phyloP scores from a whole-genome alignment of 2,888 invertebrate genomes.

The Scaptomyza flava region DNA sequence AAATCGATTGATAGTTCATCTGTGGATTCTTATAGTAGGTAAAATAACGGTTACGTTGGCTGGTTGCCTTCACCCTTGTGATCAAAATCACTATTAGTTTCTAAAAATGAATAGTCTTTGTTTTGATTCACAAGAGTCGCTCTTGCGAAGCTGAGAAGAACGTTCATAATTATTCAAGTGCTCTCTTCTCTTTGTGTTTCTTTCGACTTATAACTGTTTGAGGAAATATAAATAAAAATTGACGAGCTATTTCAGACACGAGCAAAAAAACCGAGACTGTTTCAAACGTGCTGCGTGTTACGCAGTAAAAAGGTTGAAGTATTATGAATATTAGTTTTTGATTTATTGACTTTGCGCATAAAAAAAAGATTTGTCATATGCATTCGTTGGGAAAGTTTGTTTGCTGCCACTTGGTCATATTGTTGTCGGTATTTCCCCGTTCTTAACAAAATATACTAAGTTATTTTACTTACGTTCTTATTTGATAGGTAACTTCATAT shows the following conservation, averaged over 20 bases:
- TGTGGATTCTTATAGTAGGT: too few relatives aligned
- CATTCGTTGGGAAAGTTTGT: constrained; percentile 46
- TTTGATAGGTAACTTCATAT: not conserved
- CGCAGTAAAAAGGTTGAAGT: not conserved
- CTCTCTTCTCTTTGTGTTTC: constrained; percentile 8
- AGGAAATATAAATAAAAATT: constrained; percentile 33
- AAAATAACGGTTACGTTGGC: too few relatives aligned
- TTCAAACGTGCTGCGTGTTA: too few relatives aligned
- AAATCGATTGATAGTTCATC: too few relatives aligned
- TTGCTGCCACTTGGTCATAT: constrained; percentile 18
- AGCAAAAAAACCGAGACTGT: not conserved
- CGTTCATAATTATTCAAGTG: not conserved
- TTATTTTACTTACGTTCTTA: constrained; percentile 27
- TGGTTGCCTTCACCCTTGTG: too few relatives aligned
- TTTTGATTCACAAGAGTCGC: not conserved
- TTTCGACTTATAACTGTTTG: constrained; percentile 30
- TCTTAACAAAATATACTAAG: not conserved
- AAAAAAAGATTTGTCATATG: constrained; percentile 41
- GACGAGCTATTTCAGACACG: not conserved
- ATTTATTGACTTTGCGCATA: constrained; percentile 23
- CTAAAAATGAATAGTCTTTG: too few relatives aligned
- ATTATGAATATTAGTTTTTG: constrained; percentile 7
- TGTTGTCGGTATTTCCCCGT: constrained; percentile 38
- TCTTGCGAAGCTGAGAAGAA: not conserved
- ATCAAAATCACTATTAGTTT: too few relatives aligned